Percentiles rank a stretch among this genome's conserved stretches.
These are phyloP conservation scores for Nesometra sesokonis DNA, from an alignment of 35 echinoderm and acorn worm genomes.

Conservation along the genomic window DNA sequence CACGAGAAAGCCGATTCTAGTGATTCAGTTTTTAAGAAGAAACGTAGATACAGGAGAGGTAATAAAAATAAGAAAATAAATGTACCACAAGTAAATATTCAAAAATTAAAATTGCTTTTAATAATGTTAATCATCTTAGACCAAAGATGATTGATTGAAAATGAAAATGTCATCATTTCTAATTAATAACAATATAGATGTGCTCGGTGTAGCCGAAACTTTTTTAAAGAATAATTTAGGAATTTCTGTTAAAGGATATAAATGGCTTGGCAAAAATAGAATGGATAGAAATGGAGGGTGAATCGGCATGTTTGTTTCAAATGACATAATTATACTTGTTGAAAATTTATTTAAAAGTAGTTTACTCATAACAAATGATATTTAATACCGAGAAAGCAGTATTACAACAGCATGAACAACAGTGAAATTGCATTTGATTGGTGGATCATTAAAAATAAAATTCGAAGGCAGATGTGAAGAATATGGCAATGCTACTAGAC, in stretches of 20 bases:
- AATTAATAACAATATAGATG: slow-evolving; percentile 1
- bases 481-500: no score
- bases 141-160: slow-evolving; percentile 10
- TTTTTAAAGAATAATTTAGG: slow-evolving; percentile 10
- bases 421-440: no score
- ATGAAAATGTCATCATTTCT: background rate
- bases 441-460: no score
- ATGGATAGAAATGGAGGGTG: slow-evolving; percentile 4
- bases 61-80: no score
- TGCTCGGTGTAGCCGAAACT: slow-evolving; percentile 6
- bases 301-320: background rate
- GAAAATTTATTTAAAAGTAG: slow-evolving; percentile 7
- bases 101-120: background rate
- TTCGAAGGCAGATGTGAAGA: no score
- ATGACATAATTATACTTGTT: slow-evolving; percentile 1
- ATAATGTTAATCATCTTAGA: slow-evolving; percentile 7
- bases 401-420: no score
- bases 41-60: no score
- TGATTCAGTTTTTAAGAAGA: no score
- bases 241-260: background rate
- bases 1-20: no score
- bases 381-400: no score
- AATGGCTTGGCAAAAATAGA: slow-evolving; percentile 21
- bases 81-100: background rate
- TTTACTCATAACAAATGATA: no score